phyloP scores from a whole-genome alignment of 64 coral and sea anemone genomes.

The Cladopsammia gracilis region DNA sequence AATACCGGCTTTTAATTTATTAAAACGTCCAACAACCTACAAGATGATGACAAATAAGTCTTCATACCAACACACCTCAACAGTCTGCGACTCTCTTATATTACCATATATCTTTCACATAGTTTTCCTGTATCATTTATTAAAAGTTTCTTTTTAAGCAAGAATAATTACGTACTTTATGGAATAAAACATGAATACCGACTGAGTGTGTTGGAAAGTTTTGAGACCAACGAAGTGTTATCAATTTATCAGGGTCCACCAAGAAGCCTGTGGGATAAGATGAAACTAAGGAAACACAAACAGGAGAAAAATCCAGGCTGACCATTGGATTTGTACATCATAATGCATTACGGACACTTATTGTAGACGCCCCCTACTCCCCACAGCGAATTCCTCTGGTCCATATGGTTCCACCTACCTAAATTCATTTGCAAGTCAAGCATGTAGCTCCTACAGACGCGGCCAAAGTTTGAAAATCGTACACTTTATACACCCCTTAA shows the following conservation, averaged over 20 bases:
- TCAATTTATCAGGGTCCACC: conserved; percentile 44
- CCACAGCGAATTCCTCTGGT: neutral
- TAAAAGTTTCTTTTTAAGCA: no score
- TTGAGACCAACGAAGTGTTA: conserved; percentile 44
- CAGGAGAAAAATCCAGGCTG: neutral
- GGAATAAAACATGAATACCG: neutral
- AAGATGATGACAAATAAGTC: no score
- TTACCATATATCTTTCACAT: no score
- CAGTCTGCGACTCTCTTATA: no score
- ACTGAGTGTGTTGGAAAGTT: neutral
- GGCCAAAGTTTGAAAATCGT: no score
- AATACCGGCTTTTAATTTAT: no score
- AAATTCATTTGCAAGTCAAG: no score
- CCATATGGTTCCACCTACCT: neutral
- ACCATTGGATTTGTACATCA: neutral
- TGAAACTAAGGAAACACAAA: conserved; percentile 22
- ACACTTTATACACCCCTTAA: no score
- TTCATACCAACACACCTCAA: no score
- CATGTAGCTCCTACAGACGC: no score
- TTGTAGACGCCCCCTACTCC: neutral
- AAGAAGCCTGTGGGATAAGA: conserved; percentile 27
- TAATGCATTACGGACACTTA: neutral
- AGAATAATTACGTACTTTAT: neutral
- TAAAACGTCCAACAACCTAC: no score
- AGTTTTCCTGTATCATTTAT: no score